Base-by-base conservation (phyloP, 2,888 invertebrate species). In the Sphaerophoria taeniata region DNA sequence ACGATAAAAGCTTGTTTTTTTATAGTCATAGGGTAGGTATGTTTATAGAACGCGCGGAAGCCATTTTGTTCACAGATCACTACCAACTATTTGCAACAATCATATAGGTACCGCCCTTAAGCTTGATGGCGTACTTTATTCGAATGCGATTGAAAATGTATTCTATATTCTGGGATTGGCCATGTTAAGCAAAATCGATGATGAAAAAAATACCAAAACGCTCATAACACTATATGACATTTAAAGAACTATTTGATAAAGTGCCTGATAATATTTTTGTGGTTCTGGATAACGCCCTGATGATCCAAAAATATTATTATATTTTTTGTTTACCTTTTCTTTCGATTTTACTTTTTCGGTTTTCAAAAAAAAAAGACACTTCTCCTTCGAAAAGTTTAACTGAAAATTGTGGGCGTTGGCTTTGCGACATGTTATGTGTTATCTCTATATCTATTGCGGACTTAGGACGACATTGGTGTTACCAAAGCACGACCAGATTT, bases 211-310 rank as follows among this genome's bases (percentile, higher is more conserved):
- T n/a, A 43, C 67, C 1, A 2, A 24, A 24, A 24, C 24, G 51
- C 53, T 67, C 53, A 53, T 53, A 67, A 53, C 67, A 53, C 53
- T 39, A 67, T 53, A 24, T 24, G 24, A n/a, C 73, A 60, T 53
- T 69, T 53, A 60, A 61, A 60, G 53, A 63, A 56, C 71, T 61
- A 71, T 71, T 47, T 56, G 47, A 47, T 56, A 36, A 39, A 34
- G n/a, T n/a, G 31, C 45, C 31, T 43, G 43, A 53, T 60, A 51
- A 60, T 45, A 71, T 61, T 72, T 67, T 65, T 24, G 58, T 65
- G 78, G 55, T 16, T 60, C 73, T 58, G 9, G 65, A 12, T 53
- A 55, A 73, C 78, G 58, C 78, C 74, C 73, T 60, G 39, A 67
- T 79, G 74, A 67, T 79, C 24, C 14, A 65, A 58, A 49, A 39